Evolutionary conservation across 2,888 invertebrate species (phyloP), one percentile per base, ranked within the genome.

Genomic region (Branchellion lobata): DNA sequence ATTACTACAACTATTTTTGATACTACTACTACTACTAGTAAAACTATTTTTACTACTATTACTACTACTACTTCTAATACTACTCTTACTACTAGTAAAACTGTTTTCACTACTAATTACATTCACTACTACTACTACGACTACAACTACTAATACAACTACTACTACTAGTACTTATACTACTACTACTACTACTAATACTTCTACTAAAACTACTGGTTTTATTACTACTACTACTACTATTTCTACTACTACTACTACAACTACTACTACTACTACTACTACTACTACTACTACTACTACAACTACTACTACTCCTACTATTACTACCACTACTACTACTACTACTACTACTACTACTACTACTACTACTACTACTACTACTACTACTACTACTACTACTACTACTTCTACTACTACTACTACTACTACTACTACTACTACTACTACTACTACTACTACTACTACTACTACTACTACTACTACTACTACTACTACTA

Each of bases 361-460:
- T 72, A 72, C 36, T 33, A 72, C 31, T 21, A 1, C 75, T 51
- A 51, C 29, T 18, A 51, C 27, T 72, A 51, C 27, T 53, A 75
- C 18, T 51, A 75, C 31, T 47, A 51, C 53, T 75, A 53, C 53
- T 75, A 72, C 3, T 8, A 33, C 3, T 72, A 33, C 3, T 72
- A 72, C 36, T 72, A 72, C 36, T 72, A 34, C 3, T 72, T 31
- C 36, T 72, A 34, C 36, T 72, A 72, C 36, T 72, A 72, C 36
- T 33, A 72, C 31, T 21, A 1, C 75, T 51, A 51, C 29, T 18
- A 51, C 27, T 72, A 51, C 27, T 53, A 75, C 18, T 51, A 75
- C 31, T 47, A 51, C 53, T 75, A 53, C 53, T 75, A 72, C 3
- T 8, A 33, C 3, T 72, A 33, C 3, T 72, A 72, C 36, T 72